Evolutionary conservation across 2,797 vertebrate genomes (phyloP).

Genomic region (Okamejei kenojei): DNA sequence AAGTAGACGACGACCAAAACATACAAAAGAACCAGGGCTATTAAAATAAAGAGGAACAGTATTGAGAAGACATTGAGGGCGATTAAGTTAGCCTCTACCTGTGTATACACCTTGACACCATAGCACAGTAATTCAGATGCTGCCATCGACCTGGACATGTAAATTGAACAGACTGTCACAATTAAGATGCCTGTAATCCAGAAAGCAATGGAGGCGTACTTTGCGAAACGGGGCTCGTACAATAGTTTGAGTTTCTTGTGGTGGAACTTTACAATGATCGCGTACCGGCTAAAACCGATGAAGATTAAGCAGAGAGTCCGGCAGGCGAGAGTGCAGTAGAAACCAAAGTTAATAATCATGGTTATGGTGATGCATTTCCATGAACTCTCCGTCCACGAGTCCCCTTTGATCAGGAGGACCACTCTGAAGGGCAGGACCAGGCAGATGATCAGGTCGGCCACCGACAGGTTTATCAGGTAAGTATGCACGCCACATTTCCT

Average conservation of each 20-base stretch:
- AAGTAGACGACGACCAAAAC: neutral
- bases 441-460: slow-evolving; percentile 23
- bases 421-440: slow-evolving; percentile 21
- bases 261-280: neutral
- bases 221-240: neutral
- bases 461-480: slow-evolving; percentile 1
- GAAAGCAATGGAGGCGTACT: neutral
- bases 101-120: neutral
- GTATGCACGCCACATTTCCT: neutral
- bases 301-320: neutral
- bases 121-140: neutral
- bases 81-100: neutral
- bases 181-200: neutral
- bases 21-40: neutral
- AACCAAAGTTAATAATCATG: neutral
- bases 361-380: neutral
- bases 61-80: neutral
- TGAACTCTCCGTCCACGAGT: neutral
- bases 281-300: neutral
- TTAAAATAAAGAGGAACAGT: neutral
- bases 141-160: neutral
- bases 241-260: neutral
- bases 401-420: neutral
- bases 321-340: neutral
- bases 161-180: neutral